phyloP scores from a whole-genome alignment of 1,140 invertebrate species.

The Amyelois transitella region DNA sequence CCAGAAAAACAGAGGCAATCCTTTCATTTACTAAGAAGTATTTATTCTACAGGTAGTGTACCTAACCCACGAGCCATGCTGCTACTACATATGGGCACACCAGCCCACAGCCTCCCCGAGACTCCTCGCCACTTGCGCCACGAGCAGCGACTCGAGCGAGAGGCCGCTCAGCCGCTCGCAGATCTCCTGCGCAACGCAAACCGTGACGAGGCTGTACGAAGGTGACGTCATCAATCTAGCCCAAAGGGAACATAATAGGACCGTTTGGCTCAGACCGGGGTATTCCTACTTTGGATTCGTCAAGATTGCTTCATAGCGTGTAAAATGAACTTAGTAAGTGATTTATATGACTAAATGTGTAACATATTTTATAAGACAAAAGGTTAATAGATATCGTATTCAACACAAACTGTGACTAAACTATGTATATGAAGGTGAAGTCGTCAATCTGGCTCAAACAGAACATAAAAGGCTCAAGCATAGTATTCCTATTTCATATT shows the following conservation, averaged over 20 bases:
- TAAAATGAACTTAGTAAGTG: too few species aligned
- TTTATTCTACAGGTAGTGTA: constrained; percentile 54
- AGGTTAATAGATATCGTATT: too few species aligned
- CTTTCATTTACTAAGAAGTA: too few species aligned
- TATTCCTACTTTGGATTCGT: constrained; percentile 59
- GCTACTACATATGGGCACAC: constrained; percentile 52
- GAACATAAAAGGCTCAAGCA: too few species aligned
- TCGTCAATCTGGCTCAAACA: too few species aligned
- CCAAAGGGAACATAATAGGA: constrained; percentile 54
- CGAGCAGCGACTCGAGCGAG: constrained; percentile 41
- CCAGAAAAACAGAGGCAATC: too few species aligned
- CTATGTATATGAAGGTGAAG: too few species aligned
- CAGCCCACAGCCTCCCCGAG: constrained; percentile 26
- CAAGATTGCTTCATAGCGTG: constrained; percentile 58
- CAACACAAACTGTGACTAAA: too few species aligned
- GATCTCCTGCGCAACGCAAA: constrained; percentile 55
- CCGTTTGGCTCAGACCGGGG: constrained; percentile 47
- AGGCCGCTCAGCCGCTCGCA: constrained; percentile 42
- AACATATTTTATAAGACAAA: too few species aligned
- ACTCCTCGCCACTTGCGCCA: constrained; percentile 43
- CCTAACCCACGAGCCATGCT: constrained; percentile 47
- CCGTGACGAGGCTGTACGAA: constrained; percentile 38
- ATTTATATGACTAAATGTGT: too few species aligned
- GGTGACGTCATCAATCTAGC: constrained; percentile 49
- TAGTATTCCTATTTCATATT: too few species aligned